Conservation (phyloP, 2,797 vertebrate genomes). For the Cyclura pinguis region DNA sequence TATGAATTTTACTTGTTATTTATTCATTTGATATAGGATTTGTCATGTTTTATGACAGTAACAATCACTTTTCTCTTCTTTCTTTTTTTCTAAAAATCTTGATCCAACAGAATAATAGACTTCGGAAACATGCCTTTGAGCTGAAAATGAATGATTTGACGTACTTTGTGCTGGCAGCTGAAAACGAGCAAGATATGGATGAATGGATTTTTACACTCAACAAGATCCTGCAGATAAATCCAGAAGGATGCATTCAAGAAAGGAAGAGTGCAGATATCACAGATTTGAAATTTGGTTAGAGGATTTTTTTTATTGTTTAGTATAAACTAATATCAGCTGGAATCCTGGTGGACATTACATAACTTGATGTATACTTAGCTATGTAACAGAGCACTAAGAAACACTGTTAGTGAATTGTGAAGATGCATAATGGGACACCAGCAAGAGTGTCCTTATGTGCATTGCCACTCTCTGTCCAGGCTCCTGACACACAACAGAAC, state of each 20-base stretch:
- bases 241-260: constrained; percentile 86
- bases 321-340: not conserved
- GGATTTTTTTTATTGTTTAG: not conserved
- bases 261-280: constrained; percentile 93
- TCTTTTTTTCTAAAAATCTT: constrained; percentile 43
- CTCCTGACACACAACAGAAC: too few relatives aligned
- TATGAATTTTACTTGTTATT: not conserved
- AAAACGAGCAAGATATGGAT: constrained; percentile 98
- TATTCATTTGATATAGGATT: not conserved
- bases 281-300: constrained; percentile 91
- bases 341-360: too few relatives aligned
- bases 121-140: constrained; percentile 97
- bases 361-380: too few relatives aligned
- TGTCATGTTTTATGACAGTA: not conserved
- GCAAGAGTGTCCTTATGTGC: too few relatives aligned
- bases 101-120: constrained; percentile 89
- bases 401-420: too few relatives aligned
- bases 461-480: too few relatives aligned
- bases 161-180: constrained; percentile 98
- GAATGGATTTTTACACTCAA: constrained; percentile 98
- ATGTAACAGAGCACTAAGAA: too few relatives aligned
- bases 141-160: constrained; percentile 99
- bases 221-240: constrained; percentile 95
- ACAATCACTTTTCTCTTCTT: constrained; percentile 33
- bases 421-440: too few relatives aligned